A percentile compares a stretch with the other conserved stretches of the same genome.
phyloP scores from a whole-genome alignment of 2,888 invertebrate genomes.

The Platycheirus albimanus region DNA sequence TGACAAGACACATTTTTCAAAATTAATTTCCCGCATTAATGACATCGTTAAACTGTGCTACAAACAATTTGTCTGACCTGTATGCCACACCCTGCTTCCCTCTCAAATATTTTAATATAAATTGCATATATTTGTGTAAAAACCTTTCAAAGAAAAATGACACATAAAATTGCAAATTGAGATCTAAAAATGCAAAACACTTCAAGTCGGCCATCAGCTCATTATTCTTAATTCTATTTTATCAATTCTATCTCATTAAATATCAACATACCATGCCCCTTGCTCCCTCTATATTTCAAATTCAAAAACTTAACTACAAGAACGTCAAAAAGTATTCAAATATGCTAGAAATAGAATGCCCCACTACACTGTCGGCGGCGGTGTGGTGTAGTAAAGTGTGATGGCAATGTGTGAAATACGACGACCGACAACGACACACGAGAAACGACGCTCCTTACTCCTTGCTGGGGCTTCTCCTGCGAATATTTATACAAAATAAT shows the following conservation, averaged over 20 bases:
- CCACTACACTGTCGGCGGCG: too few relatives aligned
- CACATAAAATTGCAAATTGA: conserved; percentile 64
- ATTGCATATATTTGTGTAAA: too few relatives aligned
- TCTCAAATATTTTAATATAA: too few relatives aligned
- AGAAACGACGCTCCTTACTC: neutral
- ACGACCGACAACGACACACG: neutral
- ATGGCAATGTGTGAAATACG: conserved; percentile 24
- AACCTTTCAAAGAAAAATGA: conserved; percentile 35
- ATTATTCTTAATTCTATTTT: conserved; percentile 69
- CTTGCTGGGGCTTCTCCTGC: conserved; percentile 42
- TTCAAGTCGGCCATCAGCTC: conserved; percentile 52
- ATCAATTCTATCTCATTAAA: conserved; percentile 66
- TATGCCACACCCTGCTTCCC: neutral
- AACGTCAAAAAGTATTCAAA: conserved; percentile 37
- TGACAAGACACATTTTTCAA: conserved; percentile 67
- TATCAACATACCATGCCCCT: conserved; percentile 2
- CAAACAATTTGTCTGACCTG: conserved; percentile 45
- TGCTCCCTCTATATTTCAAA: neutral
- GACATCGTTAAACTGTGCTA: conserved; percentile 57
- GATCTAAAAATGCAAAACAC: conserved; percentile 62
- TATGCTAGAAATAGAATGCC: conserved; percentile 47
- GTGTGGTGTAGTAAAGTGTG: neutral
- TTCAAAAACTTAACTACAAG: conserved; percentile 53
- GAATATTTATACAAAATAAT: conserved; percentile 26
- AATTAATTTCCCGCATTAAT: conserved; percentile 73